Conservation (phyloP, 92 coral and sea anemone genomes). For the Palythoa grandiflora region DNA sequence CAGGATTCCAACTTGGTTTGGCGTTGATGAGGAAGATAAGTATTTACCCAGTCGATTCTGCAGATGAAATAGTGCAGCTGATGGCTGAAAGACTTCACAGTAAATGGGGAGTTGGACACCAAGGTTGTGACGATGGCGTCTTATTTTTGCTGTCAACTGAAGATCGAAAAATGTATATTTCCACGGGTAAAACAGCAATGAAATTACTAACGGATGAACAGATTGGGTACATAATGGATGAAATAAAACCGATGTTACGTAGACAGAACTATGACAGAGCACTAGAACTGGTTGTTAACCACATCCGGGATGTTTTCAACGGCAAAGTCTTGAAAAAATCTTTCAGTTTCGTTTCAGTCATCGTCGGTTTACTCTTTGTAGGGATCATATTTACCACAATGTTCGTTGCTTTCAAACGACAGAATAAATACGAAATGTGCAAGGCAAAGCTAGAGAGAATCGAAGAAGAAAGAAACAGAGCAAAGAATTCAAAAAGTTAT, state of each 20-base stretch:
- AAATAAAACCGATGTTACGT: constrained; percentile 70
- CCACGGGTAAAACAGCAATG: constrained; percentile 83
- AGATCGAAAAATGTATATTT: constrained; percentile 81
- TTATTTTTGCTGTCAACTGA: constrained; percentile 65
- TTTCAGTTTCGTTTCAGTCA: constrained; percentile 34
- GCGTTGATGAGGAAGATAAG: constrained; percentile 77
- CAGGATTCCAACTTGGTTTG: constrained; percentile 85
- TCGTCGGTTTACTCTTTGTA: constrained; percentile 53
- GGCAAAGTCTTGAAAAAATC: constrained; percentile 66
- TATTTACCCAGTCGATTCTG: constrained; percentile 38
- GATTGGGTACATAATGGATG: constrained; percentile 78
- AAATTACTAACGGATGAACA: constrained; percentile 76
- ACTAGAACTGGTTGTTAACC: constrained; percentile 65
- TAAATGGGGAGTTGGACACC: constrained; percentile 83
- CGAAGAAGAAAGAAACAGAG: constrained; percentile 78
- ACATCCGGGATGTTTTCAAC: constrained; percentile 80
- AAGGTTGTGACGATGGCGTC: constrained; percentile 82
- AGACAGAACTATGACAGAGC: constrained; percentile 63
- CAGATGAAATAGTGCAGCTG: constrained; percentile 58
- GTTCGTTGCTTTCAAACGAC: constrained; percentile 44
- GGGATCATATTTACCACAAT: constrained; percentile 45
- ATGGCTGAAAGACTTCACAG: constrained; percentile 79
- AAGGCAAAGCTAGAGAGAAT: constrained; percentile 71
- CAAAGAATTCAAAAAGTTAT: constrained; percentile 64
- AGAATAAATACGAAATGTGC: constrained; percentile 63